Evolutionary conservation across 2,888 invertebrate species (phyloP), one percentile per base, ranked within the genome.

Genomic region (Zygothrica quintamaculata): DNA sequence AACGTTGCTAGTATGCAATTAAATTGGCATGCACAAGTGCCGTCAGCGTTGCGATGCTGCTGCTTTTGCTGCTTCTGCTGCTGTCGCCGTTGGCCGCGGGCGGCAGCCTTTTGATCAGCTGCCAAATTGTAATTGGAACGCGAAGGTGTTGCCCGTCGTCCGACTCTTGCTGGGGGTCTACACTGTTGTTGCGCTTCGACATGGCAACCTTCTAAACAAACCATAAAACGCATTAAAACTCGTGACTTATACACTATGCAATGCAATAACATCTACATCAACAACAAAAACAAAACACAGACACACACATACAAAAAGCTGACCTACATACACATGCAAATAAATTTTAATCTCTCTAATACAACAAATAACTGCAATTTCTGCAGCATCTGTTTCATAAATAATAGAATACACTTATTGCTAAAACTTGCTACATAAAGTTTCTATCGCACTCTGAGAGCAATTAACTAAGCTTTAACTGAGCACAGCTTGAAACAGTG

Each of bases 71-170:
- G 18, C 18, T 22, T 2, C 18, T 5, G 55, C 1, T 36, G 50
- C 18, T 29, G 47, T 12, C 34, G 43, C 33, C 13, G 39, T 34
- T 47, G 57, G 44, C 74, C 67, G 74, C 79, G 62, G 76, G 76
- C 85, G 84, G 80, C 68, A 62, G 84, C 75, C 79, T 79, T 78
- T 86, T 86, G 88, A 86, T 84, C 84, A 65, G 52, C 67, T 73
- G 88, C 85, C 85, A 86, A 86, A 84, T 87, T 88, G 88, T 86
- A 86, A 86, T 86, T 88, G 82, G 88, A 88, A 86, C 88, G 81
- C 88, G 77, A 86, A 86, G 86, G 78, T 87, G 86, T 80, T 80
- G 76, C 46, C 67, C 68, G 77, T 44, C 66, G 64, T 58, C 74
- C 65, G 53, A 31, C 55, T 52, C 57, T 58, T 48, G 66, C 52